A percentile compares a stretch with the other conserved stretches of the same genome.
These are phyloP conservation scores for Xestia xanthographa DNA, from an alignment of 2,888 invertebrate species.

Conservation along the genomic window DNA sequence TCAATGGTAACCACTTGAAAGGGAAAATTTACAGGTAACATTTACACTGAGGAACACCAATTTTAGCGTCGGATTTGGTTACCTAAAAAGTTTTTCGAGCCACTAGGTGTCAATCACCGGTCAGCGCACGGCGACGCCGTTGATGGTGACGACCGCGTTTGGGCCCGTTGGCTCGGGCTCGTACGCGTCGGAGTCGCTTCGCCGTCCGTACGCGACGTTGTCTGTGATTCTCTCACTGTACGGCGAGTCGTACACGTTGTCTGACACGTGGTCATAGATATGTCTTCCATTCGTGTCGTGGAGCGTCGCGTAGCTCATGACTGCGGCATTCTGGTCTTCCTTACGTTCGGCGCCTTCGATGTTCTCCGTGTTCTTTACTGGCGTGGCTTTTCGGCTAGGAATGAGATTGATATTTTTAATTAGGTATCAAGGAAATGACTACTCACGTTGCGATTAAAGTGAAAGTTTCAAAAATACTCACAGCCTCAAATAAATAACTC, in stretches of 20 bases:
- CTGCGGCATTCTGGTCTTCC: constrained; percentile 96
- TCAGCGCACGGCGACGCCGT: constrained; percentile 96
- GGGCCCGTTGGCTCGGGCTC: constrained; percentile 93
- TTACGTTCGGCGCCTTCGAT: constrained; percentile 96
- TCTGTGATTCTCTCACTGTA: constrained; percentile 91
- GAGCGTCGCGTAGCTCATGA: constrained; percentile 96
- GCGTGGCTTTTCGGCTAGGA: constrained; percentile 94
- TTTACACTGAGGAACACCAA: constrained; percentile 70
- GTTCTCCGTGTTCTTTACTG: constrained; percentile 97
- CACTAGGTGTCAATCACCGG: constrained; percentile 39
- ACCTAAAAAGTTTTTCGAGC: constrained; percentile 63
- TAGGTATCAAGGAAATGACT: not conserved
- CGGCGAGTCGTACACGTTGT: constrained; percentile 94
- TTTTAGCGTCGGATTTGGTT: constrained; percentile 68
- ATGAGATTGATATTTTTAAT: not conserved
- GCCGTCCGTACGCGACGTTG: constrained; percentile 85
- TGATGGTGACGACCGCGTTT: constrained; percentile 94
- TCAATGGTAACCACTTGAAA: constrained; percentile 66
- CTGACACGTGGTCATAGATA: constrained; percentile 90
- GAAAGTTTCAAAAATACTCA: constrained; percentile 86
- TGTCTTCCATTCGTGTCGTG: constrained; percentile 92
- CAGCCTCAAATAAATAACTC: constrained; percentile 95
- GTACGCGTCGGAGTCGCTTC: constrained; percentile 89
- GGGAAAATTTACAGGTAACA: constrained; percentile 66
- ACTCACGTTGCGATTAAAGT: not conserved